A percentile compares a stretch with the other conserved stretches of the same genome.
Evolutionary conservation across 1,140 invertebrate genomes (phyloP).

Genomic region (Prorops nasuta): DNA sequence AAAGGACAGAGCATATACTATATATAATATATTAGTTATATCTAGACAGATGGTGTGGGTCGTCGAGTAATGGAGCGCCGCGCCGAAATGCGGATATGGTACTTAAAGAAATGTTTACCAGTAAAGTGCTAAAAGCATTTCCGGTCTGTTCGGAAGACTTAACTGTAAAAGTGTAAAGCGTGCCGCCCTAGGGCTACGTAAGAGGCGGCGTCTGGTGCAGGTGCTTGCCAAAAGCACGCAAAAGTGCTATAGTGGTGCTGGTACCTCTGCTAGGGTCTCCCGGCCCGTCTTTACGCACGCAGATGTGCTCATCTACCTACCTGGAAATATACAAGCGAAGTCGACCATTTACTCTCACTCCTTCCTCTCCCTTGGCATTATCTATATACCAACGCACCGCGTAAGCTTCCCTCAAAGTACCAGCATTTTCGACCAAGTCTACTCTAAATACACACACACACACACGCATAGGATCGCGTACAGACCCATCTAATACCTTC

Average conservation of each 20-base stretch:
- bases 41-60: too few relatives aligned
- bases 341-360: constrained; percentile 6
- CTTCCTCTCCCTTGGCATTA: constrained; percentile 3
- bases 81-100: too few relatives aligned
- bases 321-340: constrained; percentile 15
- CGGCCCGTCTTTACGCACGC: not conserved
- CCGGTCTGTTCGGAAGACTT: not conserved
- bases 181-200: not conserved
- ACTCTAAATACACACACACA: too few relatives aligned
- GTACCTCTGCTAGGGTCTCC: too few relatives aligned
- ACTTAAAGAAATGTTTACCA: not conserved
- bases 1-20: too few relatives aligned
- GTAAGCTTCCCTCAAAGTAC: too few relatives aligned
- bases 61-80: too few relatives aligned
- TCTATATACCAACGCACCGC: constrained; percentile 20
- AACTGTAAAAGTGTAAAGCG: not conserved
- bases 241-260: too few relatives aligned
- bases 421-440: too few relatives aligned
- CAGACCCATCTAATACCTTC: too few relatives aligned
- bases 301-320: constrained; percentile 15
- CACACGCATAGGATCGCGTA: too few relatives aligned
- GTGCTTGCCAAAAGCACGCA: not conserved
- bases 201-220: not conserved
- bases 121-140: not conserved
- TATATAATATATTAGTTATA: too few relatives aligned